Conservation (phyloP, 1,140 invertebrate genomes). For the Pollicipes pollicipes region DNA sequence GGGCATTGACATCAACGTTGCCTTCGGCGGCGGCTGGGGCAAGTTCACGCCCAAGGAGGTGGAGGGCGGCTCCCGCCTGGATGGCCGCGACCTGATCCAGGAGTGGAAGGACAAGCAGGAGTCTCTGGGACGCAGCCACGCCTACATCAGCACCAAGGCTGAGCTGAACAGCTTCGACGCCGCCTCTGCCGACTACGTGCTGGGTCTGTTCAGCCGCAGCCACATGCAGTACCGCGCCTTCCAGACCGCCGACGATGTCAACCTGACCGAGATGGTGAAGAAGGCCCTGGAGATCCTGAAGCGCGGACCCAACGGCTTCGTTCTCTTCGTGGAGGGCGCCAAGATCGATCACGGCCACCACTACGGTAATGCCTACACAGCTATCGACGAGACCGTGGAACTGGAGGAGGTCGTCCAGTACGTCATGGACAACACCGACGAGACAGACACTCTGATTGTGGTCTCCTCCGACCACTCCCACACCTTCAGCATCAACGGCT, state of each 20-base stretch:
- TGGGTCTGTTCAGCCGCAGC: slow-evolving; percentile 32
- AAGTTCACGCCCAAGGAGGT: slow-evolving; percentile 46
- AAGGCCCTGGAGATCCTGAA: slow-evolving; percentile 20
- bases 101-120: slow-evolving; percentile 12
- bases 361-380: slow-evolving; percentile 14
- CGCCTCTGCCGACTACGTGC: slow-evolving; percentile 44
- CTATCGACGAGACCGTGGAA: slow-evolving; percentile 11
- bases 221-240: slow-evolving; percentile 18
- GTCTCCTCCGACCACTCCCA: slow-evolving; percentile 68
- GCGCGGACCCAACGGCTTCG: slow-evolving; percentile 19
- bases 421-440: slow-evolving; percentile 8
- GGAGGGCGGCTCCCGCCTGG: slow-evolving; percentile 16
- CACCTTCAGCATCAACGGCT: slow-evolving; percentile 51
- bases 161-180: slow-evolving; percentile 41
- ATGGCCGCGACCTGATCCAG: slow-evolving; percentile 29
- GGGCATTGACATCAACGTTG: slow-evolving; percentile 23
- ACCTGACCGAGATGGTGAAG: slow-evolving; percentile 20
- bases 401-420: slow-evolving; percentile 3
- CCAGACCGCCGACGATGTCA: slow-evolving; percentile 15
- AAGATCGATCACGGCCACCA: slow-evolving; percentile 16
- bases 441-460: slow-evolving; percentile 49
- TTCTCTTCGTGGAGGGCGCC: slow-evolving; percentile 23
- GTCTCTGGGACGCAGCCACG: slow-evolving; percentile 30
- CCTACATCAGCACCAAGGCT: slow-evolving; percentile 44
- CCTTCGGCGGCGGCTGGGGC: slow-evolving; percentile 48